Conservation (phyloP, 2,113 vertebrate species). For the Potamarius usumacintae region DNA sequence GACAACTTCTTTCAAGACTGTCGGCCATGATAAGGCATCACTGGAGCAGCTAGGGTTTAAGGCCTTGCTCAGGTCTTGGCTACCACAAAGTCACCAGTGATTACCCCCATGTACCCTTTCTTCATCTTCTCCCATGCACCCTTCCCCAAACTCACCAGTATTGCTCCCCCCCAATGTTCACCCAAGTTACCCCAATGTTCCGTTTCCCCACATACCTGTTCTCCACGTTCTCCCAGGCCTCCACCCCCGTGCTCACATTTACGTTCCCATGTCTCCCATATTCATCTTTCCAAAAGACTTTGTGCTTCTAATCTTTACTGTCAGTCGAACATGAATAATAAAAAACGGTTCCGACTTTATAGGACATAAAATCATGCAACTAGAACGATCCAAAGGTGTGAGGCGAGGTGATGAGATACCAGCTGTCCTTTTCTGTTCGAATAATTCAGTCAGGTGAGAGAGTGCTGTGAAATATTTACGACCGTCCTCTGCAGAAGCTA, state of each 20-base stretch:
- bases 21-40: not conserved
- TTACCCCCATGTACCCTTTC: not conserved
- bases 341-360: not conserved
- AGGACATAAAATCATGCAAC: constrained; percentile 4
- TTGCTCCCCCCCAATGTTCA: not conserved
- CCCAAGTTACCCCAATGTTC: not conserved
- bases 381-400: constrained; percentile 24
- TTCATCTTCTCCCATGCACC: not conserved
- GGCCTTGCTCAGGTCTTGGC: not conserved
- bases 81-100: not conserved
- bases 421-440: not conserved
- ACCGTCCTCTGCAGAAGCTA: constrained; percentile 32
- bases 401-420: constrained; percentile 6
- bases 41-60: not conserved
- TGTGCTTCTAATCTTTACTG: not conserved
- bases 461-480: constrained; percentile 46
- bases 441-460: constrained; percentile 39
- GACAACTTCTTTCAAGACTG: too few relatives aligned
- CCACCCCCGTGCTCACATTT: not conserved
- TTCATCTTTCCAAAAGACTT: not conserved
- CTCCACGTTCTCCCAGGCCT: not conserved
- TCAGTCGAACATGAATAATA: constrained; percentile 5
- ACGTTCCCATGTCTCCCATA: not conserved
- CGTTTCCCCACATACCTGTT: not conserved
- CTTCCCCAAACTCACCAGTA: not conserved